A percentile compares a stretch with the other conserved stretches of the same genome.
Evolutionary conservation across 2,797 vertebrate species (phyloP).

Genomic region (Iguana delicatissima): DNA sequence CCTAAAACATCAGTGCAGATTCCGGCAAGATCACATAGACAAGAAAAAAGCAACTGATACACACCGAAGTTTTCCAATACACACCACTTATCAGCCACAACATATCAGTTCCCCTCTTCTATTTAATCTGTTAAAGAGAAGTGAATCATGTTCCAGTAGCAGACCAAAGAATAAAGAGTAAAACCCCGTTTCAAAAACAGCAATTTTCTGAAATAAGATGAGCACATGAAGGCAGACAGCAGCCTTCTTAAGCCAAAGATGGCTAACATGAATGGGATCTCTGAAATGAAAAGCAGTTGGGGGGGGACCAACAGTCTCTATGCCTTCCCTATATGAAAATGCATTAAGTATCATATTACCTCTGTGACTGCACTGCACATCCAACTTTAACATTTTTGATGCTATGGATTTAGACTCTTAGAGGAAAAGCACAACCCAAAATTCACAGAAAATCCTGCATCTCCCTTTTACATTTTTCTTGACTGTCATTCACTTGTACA

Average conservation of each 20-base stretch:
- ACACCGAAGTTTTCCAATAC: not conserved
- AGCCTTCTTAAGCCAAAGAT: conserved; percentile 47
- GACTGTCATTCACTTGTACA: not conserved
- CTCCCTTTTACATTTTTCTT: not conserved
- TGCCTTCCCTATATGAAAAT: not conserved
- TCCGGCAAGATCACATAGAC: not conserved
- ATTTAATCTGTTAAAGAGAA: conserved; percentile 13
- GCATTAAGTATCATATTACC: conserved; percentile 14
- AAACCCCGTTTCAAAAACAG: conserved; percentile 31
- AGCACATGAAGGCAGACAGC: not conserved
- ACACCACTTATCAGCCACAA: rapidly evolving
- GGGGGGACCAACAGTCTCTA: not conserved
- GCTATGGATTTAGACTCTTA: not conserved
- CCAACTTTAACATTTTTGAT: rapidly evolving
- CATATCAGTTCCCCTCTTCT: not conserved
- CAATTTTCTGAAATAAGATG: not conserved
- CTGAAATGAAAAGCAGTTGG: not conserved
- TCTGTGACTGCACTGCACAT: not conserved
- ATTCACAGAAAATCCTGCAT: conserved; percentile 2
- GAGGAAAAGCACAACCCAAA: not conserved
- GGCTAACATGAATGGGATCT: conserved; percentile 41
- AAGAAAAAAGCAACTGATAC: not conserved
- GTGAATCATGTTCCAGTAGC: not conserved
- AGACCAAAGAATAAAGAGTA: not conserved
- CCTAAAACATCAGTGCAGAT: conserved; percentile 25